These are phyloP conservation scores for Anthophora plumipes DNA, from an alignment of 2,888 invertebrate species.

Conservation along the genomic window DNA sequence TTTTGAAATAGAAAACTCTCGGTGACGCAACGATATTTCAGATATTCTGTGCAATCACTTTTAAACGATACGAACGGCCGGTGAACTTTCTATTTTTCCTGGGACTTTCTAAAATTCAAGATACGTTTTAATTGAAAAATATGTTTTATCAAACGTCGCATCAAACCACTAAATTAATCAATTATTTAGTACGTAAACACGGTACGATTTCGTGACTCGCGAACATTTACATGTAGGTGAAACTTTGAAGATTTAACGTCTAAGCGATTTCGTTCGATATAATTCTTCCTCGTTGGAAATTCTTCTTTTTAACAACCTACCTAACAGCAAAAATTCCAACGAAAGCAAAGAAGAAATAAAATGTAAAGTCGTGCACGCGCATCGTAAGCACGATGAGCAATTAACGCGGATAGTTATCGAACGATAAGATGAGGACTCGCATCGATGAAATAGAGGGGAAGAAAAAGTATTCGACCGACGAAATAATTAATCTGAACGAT, in stretches of 20 bases:
- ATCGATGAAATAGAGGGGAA: conserved; percentile 14
- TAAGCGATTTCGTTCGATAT: neutral
- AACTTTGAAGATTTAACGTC: neutral
- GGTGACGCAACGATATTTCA: neutral
- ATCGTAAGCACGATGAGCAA: too few relatives aligned
- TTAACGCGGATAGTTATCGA: too few relatives aligned
- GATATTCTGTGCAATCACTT: neutral
- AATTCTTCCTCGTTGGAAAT: neutral
- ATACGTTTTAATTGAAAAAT: too few relatives aligned
- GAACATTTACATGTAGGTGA: neutral
- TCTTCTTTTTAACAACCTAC: neutral
- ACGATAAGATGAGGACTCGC: conserved; percentile 1
- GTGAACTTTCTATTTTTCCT: neutral
- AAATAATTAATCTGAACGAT: conserved; percentile 73
- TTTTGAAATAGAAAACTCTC: conserved; percentile 7
- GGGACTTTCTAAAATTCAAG: conserved; percentile 3
- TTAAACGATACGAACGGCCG: neutral
- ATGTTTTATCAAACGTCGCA: neutral
- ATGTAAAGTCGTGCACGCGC: too few relatives aligned
- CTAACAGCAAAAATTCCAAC: too few relatives aligned
- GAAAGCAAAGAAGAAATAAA: too few relatives aligned
- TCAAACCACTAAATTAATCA: conserved; percentile 14
- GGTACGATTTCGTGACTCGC: neutral
- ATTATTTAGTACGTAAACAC: conserved; percentile 10
- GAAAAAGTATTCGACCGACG: conserved; percentile 56